These are phyloP conservation scores for Cosmia pyralina DNA, from an alignment of 2,888 invertebrate species.

Conservation along the genomic window DNA sequence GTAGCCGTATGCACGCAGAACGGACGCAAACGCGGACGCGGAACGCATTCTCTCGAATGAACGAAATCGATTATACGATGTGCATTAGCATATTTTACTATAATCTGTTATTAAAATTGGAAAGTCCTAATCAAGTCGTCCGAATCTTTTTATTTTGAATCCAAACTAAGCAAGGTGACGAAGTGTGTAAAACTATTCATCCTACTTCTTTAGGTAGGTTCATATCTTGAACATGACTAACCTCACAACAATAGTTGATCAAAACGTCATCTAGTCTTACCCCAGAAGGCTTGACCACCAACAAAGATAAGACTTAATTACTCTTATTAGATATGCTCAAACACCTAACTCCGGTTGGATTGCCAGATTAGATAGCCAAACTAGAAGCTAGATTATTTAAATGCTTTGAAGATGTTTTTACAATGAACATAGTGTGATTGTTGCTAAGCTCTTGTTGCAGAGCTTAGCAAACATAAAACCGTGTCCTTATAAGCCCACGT, in stretches of 20 bases:
- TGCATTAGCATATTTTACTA: not conserved
- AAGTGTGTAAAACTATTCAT: not conserved
- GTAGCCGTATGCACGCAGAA: too few relatives aligned
- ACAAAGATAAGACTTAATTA: not conserved
- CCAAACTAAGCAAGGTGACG: not conserved
- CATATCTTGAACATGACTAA: not conserved
- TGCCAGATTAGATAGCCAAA: conserved; percentile 3
- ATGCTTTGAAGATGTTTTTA: not conserved
- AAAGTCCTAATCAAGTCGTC: not conserved
- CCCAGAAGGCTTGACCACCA: not conserved
- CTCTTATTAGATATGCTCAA: conserved; percentile 20
- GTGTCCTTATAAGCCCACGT: not conserved
- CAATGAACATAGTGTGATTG: not conserved
- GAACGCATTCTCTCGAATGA: too few relatives aligned
- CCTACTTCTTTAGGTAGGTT: not conserved
- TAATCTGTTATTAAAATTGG: not conserved
- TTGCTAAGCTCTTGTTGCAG: not conserved
- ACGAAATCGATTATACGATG: not conserved
- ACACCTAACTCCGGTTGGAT: conserved; percentile 7
- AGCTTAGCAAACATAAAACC: not conserved
- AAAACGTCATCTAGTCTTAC: not conserved
- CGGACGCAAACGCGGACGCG: too few relatives aligned
- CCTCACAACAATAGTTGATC: not conserved
- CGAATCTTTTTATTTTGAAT: not conserved
- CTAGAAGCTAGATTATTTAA: not conserved